Evolutionary conservation across 2,888 invertebrate species (phyloP).

Genomic region (Spisula subtruncata): DNA sequence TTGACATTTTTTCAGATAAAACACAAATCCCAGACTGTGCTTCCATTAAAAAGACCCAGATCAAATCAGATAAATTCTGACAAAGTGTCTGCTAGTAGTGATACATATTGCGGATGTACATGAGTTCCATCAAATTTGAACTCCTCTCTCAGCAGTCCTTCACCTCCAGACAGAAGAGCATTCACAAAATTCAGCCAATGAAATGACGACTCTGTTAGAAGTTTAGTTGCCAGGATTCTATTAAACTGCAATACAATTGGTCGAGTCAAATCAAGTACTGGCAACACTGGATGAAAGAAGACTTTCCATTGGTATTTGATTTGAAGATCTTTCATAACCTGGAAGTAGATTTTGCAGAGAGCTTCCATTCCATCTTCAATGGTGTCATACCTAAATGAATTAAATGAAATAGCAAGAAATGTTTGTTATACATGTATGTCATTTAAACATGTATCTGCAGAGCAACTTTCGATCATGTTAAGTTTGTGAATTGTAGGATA

Average conservation of each 20-base stretch:
- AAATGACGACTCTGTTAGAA: constrained; percentile 58
- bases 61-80: constrained; percentile 26
- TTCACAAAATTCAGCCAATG: constrained; percentile 73
- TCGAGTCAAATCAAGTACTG: constrained; percentile 73
- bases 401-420: background rate
- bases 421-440: too few species aligned
- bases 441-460: too few species aligned
- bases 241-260: constrained; percentile 76
- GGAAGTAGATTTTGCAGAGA: constrained; percentile 69
- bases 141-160: constrained; percentile 55
- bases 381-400: constrained; percentile 64
- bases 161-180: constrained; percentile 58
- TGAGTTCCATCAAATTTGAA: constrained; percentile 72
- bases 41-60: too few species aligned
- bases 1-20: too few species aligned
- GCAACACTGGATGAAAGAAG: constrained; percentile 74
- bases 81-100: constrained; percentile 50
- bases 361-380: constrained; percentile 74
- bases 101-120: constrained; percentile 68
- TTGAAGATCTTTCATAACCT: constrained; percentile 60
- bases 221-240: constrained; percentile 63
- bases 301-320: constrained; percentile 65
- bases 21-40: too few species aligned
- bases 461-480: too few species aligned
- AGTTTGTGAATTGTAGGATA: too few species aligned